These are phyloP conservation scores for Saimiri boliviensis DNA, from an alignment of 2,113 vertebrate genomes.

Conservation along the genomic window DNA sequence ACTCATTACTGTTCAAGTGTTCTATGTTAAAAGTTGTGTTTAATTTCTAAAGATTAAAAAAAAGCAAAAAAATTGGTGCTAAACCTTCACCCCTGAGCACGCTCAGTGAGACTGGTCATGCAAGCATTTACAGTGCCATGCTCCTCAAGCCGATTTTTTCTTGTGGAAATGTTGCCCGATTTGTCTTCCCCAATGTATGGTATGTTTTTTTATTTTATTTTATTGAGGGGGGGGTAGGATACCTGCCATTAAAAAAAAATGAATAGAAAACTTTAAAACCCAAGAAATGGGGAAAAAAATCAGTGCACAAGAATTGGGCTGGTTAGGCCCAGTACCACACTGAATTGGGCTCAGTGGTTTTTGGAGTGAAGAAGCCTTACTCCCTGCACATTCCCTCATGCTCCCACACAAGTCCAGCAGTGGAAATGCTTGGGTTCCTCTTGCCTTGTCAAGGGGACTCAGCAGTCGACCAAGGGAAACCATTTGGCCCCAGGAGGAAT, in stretches of 20 bases:
- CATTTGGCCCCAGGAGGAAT: constrained; percentile 61
- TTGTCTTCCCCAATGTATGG: constrained; percentile 83
- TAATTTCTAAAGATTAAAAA: constrained; percentile 86
- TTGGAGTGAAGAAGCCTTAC: constrained; percentile 79
- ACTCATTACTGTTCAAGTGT: constrained; percentile 86
- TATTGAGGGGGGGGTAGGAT: constrained; percentile 76
- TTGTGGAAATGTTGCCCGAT: constrained; percentile 84
- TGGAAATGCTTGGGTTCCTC: constrained; percentile 75
- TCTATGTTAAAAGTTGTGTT: constrained; percentile 86
- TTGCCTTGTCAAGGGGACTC: constrained; percentile 70
- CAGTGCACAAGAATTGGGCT: constrained; percentile 79
- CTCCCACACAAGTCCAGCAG: constrained; percentile 64
- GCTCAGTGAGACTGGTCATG: constrained; percentile 88
- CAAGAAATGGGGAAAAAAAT: constrained; percentile 56
- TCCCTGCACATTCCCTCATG: constrained; percentile 73
- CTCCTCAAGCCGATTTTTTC: constrained; percentile 79
- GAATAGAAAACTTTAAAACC: constrained; percentile 71
- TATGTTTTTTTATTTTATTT: constrained; percentile 81
- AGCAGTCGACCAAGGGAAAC: constrained; percentile 69
- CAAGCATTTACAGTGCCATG: constrained; percentile 84
- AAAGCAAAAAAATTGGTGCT: constrained; percentile 87
- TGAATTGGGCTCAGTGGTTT: constrained; percentile 75
- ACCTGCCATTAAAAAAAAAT: constrained; percentile 83
- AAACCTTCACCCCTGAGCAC: constrained; percentile 87
- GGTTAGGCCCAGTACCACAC: constrained; percentile 61